Base-by-base conservation (phyloP, 1,140 invertebrate species). In the Drosophila carrolli region DNA sequence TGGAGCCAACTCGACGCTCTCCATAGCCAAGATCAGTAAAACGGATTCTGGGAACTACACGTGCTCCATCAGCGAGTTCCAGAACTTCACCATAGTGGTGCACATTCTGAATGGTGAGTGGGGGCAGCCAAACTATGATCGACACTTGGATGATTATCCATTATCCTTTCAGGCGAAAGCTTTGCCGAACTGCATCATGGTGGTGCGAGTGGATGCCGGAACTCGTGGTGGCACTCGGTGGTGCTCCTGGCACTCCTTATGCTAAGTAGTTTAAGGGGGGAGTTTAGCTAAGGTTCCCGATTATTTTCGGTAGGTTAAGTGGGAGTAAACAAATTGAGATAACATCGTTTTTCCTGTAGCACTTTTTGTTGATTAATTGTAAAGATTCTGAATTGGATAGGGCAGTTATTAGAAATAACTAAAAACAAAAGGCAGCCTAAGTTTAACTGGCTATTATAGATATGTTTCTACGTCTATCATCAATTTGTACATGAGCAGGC, bases 31-130 rank as follows among this genome's bases (percentile, higher is more conserved):
- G 76, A 96, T 96, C 46, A 95, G 95, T 80, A 95, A 95, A 84
- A 93, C 93, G 56, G 96, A 97, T 92, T 95, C 95, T 23, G 96
- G 96, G 10, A 97, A 97, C 91, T 97, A 97, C 93, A 96, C 96
- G 7, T 96, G 96, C 85, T 94, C 95, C 23, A 95, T 96, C 60
- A 93, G 93, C 44, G 93, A 93, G 44, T 95, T 95, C 41, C 93
- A 95, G 65, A 94, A 94, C 5, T 95, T 95, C 56, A 95, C 94
- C 4, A 94, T 96, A 55, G 94, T 95, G 38, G 95, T 96, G 38
- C 95, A 96, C 67, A 95, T 96, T 46, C 93, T 96, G 43, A 96
- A 96, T 92, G 95, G 95, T 96, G 93, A 93, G 93, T 59, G 29
- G 47, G 4, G 19, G 11, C 1, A 23, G 2, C 4, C 0, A 3